Base-by-base conservation (phyloP, 2,113 vertebrate species). In the Cyanoramphus novaezelandiae region DNA sequence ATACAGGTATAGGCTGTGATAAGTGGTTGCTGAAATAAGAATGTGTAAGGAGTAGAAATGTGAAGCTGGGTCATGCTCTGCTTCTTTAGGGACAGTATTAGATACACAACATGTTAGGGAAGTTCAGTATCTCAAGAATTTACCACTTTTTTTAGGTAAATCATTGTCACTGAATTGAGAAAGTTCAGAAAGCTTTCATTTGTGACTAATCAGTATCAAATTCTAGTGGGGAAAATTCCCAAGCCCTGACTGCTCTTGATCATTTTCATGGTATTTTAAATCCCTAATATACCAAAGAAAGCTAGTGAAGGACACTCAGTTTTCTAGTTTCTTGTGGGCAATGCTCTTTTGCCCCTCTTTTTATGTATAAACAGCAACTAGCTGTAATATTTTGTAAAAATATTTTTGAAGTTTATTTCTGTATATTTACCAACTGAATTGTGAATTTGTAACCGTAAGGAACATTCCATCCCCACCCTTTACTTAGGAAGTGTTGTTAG, bases 401-500 rank as follows among this genome's bases (percentile, higher is more conserved):
- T 3, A 49, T 68, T 81, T 64, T 53, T 4, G 6, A 37, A 5
- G 3, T 44, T 46, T 62, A 33, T 52, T 14, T 88, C 74, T 44
- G 2, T 43, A 33, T 37, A 9, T 69, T 83, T 59, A 44, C 64
- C 25, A 90, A 70, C 3, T 71, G 39, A 67, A 79, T 29, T 74
- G 9, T 44, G n/a, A 70, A 53, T 35, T 70, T 64, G 17, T 47
- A 72, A 57, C 14, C 16, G 18, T 33, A 60, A 68, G 68, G 14
- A 29, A 21, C 9, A 14, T 63, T 53, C 5, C 5, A 20, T 28
- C 17, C 2, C 5, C 0, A 0, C 2, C 2, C 3, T 12, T 86
- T 78, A n/a, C 19, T 35, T 44, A 72, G n/a, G 8, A 23, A 77
- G 3, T 57, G 4, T 28, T 89, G n/a, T 78, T 46, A 85, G 39